A percentile compares a stretch with the other conserved stretches of the same genome.
phyloP scores from a whole-genome alignment of 2,888 invertebrate genomes.

The Drosophila ezoana region DNA sequence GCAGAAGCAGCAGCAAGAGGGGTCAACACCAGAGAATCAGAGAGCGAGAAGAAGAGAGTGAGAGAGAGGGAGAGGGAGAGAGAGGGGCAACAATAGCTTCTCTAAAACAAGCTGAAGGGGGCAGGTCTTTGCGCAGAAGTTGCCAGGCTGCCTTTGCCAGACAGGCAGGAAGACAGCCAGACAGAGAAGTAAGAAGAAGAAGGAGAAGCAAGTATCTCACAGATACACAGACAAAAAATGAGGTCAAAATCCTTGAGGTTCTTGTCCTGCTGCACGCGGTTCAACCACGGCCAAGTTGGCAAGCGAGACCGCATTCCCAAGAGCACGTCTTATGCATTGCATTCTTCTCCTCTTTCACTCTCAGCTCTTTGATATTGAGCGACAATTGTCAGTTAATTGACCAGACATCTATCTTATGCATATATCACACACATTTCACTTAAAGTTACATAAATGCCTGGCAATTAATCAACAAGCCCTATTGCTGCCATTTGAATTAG shows the following conservation, averaged over 20 bases:
- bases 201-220: constrained; percentile 22
- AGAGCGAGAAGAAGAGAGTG: not conserved
- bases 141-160: constrained; percentile 50
- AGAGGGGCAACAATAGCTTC: constrained; percentile 22
- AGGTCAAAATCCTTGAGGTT: constrained; percentile 84
- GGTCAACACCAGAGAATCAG: not conserved
- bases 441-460: constrained; percentile 46
- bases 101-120: constrained; percentile 28
- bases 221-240: constrained; percentile 62
- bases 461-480: constrained; percentile 25
- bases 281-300: constrained; percentile 3
- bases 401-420: not conserved
- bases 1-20: not conserved
- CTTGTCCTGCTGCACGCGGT: constrained; percentile 78
- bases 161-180: constrained; percentile 24
- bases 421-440: constrained; percentile 39
- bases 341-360: not conserved
- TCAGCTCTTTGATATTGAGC: constrained; percentile 36
- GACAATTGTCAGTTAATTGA: constrained; percentile 45
- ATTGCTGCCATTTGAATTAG: constrained; percentile 32
- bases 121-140: constrained; percentile 63
- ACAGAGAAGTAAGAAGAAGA: too few species aligned
- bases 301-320: not conserved
- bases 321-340: too few species aligned
- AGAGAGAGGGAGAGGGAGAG: not conserved